A percentile compares a stretch with the other conserved stretches of the same genome.
Conservation (phyloP, 1,140 invertebrate genomes). For the Sitodiplosis mosellana region DNA sequence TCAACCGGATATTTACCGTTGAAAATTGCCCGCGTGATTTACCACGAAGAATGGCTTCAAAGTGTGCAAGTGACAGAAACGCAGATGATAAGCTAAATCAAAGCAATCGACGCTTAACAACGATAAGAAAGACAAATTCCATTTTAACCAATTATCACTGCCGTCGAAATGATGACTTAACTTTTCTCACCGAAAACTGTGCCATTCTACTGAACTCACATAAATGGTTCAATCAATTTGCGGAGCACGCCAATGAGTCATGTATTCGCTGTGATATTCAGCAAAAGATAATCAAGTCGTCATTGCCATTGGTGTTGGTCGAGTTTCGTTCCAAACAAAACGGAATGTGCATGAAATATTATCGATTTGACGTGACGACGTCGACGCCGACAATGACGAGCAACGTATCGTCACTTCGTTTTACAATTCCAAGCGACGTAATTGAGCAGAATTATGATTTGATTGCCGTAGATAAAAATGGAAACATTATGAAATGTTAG, state of each 20-base stretch:
- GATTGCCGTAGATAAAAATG: slow-evolving; percentile 8
- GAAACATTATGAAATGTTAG: background rate
- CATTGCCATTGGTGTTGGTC: slow-evolving; percentile 11
- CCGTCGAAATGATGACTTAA: slow-evolving; percentile 19
- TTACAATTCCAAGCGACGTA: slow-evolving; percentile 10
- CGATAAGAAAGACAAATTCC: slow-evolving; percentile 27
- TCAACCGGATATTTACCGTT: slow-evolving; percentile 52
- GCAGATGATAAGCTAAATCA: slow-evolving; percentile 28
- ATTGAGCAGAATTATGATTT: slow-evolving; percentile 11
- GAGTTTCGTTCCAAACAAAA: slow-evolving; percentile 18
- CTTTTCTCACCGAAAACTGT: slow-evolving; percentile 19
- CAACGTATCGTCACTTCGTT: slow-evolving; percentile 8
- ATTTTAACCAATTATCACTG: slow-evolving; percentile 29
- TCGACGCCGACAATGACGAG: background rate
- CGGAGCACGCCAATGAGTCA: background rate
- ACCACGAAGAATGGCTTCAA: slow-evolving; percentile 29
- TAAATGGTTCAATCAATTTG: slow-evolving; percentile 13
- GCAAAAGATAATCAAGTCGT: slow-evolving; percentile 9
- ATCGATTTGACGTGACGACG: slow-evolving; percentile 7
- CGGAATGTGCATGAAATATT: slow-evolving; percentile 17
- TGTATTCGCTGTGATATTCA: slow-evolving; percentile 3
- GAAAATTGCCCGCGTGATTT: slow-evolving; percentile 30
- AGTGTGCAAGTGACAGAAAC: slow-evolving; percentile 15
- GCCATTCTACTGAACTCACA: slow-evolving; percentile 18
- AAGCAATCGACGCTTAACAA: slow-evolving; percentile 31